Percentiles rank a stretch among this genome's conserved stretches.
phyloP scores from a whole-genome alignment of 1,140 invertebrate genomes.

The Drosophila parvula region DNA sequence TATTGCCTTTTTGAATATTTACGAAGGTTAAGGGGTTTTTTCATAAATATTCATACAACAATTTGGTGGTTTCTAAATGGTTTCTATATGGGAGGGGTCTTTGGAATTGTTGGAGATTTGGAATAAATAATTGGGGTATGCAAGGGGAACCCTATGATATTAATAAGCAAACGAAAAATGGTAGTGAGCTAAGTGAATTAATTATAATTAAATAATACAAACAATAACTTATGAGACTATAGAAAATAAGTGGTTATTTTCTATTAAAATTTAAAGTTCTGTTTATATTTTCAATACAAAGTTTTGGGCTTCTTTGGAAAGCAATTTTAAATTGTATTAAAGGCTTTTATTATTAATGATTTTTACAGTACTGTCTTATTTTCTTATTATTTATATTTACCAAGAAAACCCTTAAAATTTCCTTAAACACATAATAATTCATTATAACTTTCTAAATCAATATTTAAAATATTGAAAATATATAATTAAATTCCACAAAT shows the following conservation, averaged over 20 bases:
- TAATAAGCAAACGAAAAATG: background rate
- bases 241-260: too few relatives aligned
- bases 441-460: background rate
- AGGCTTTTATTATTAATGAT: too few relatives aligned
- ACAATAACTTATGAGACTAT: too few relatives aligned
- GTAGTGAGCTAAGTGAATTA: background rate
- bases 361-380: too few relatives aligned
- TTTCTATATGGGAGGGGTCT: background rate
- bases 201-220: too few relatives aligned
- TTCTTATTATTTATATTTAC: too few relatives aligned
- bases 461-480: background rate
- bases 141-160: background rate
- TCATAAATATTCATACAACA: slow-evolving; percentile 13
- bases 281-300: too few relatives aligned
- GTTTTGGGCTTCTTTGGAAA: too few relatives aligned
- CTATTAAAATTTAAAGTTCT: too few relatives aligned
- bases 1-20: slow-evolving; percentile 14
- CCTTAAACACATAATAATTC: background rate
- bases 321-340: too few relatives aligned
- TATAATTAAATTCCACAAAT: background rate
- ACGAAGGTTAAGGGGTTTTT: background rate
- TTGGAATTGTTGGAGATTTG: background rate
- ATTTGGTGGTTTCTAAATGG: background rate
- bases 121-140: background rate
- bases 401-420: too few relatives aligned